Evolutionary conservation across 92 coral and sea anemone genomes (phyloP).

Genomic region (Phenganax subtilis): DNA sequence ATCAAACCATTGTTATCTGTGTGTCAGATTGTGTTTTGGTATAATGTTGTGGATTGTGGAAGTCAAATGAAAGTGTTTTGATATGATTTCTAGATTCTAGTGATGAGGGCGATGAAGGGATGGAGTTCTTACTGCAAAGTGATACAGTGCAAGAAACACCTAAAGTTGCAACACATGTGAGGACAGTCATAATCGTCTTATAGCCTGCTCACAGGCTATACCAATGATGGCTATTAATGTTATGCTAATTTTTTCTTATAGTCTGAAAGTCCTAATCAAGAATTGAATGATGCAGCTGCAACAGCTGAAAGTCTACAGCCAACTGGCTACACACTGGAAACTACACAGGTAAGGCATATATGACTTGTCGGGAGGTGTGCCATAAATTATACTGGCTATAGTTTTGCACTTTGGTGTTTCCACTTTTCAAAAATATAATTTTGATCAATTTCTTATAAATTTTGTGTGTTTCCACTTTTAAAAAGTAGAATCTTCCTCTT

Average conservation of each 20-base stretch:
- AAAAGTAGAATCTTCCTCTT: no score
- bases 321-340: constrained; percentile 89
- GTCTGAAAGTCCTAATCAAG: constrained; percentile 72
- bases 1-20: background rate
- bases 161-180: constrained; percentile 11
- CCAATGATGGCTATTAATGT: background rate
- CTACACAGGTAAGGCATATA: constrained; percentile 67
- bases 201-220: background rate
- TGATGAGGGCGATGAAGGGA: constrained; percentile 65
- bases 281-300: constrained; percentile 94
- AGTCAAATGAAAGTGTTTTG: no score
- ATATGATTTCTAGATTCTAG: constrained; percentile 50
- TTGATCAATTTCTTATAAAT: no score
- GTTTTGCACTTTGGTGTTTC: background rate
- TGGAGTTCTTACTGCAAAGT: constrained; percentile 66
- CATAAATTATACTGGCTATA: background rate
- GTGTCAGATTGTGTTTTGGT: background rate
- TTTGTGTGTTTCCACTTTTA: no score
- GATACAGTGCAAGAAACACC: constrained; percentile 49
- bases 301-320: constrained; percentile 99
- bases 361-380: background rate
- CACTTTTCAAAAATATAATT: no score
- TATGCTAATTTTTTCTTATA: constrained; percentile 31
- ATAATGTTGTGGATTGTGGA: no score
- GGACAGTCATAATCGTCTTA: background rate